These are phyloP conservation scores for Heliornis fulica DNA, from an alignment of 2,113 vertebrate genomes.

Conservation along the genomic window DNA sequence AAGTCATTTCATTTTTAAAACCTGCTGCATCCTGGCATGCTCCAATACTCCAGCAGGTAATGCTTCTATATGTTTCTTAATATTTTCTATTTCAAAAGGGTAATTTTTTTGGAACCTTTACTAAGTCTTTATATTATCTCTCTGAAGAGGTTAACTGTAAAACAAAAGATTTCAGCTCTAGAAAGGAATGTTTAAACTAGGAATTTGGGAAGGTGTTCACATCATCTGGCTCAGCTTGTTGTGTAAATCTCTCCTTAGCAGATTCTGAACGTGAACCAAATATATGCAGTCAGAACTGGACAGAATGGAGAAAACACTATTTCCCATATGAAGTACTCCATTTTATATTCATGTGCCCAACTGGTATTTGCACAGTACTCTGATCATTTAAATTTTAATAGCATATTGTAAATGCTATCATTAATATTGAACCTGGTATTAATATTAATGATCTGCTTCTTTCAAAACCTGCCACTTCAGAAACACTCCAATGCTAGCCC, in stretches of 20 bases:
- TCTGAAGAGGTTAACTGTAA: not conserved
- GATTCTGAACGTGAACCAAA: not conserved
- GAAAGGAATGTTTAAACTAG: not conserved
- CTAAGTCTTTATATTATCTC: not conserved
- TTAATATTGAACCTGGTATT: slow-evolving; percentile 24
- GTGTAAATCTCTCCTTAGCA: not conserved
- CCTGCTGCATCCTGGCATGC: not conserved
- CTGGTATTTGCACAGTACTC: not conserved
- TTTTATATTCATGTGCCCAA: not conserved
- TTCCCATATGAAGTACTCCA: not conserved
- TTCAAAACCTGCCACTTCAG: not conserved
- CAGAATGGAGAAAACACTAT: not conserved
- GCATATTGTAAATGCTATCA: not conserved
- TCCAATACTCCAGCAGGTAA: not conserved
- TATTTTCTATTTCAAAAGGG: not conserved
- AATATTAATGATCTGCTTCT: not conserved
- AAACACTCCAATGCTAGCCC: not conserved
- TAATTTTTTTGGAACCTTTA: not conserved
- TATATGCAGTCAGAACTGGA: not conserved
- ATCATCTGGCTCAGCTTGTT: not conserved
- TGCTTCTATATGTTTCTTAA: not conserved
- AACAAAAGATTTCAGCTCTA: not conserved
- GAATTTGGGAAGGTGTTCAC: not conserved
- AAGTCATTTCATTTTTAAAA: not conserved
- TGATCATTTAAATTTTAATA: not conserved